Evolutionary conservation across 2,797 vertebrate genomes (phyloP), one percentile per base, ranked within the genome.

Genomic region (Betta splendens): DNA sequence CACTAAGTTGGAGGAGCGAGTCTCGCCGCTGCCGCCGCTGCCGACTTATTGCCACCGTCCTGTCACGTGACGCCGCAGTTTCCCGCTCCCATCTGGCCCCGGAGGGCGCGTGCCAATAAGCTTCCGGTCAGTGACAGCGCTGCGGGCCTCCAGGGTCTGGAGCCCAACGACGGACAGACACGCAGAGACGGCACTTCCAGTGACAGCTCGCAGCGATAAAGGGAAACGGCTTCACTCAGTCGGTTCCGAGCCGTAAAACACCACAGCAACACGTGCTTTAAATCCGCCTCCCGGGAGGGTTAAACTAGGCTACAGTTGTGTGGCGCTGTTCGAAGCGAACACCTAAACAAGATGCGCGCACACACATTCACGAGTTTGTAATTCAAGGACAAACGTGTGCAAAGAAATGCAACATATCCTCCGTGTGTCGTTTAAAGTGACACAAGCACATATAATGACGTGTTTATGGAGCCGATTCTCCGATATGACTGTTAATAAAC

Each of bases 401-500:
- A 44, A 42, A 50, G 6, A 58, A 22, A 60, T 12, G 16, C 36
- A 29, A n/a, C 15, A 20, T 3, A 36, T 5, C 36, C 4, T 17
- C 38, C 21, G 17, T 9, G 12, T 65, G 39, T 66, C 59, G 55
- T 53, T 57, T 61, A 40, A 58, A 60, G 22, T 33, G 23, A 18
- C 22, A 20, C 48, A 21, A 43, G 63, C 40, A 36, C 68, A 65
- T 40, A 64, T 64, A 45, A 55, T 50, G 37, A 23, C 74, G 57
- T 43, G 26, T 15, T 23, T 7, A 45, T 75, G 64, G 39, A 70
- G 47, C 39, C 29, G 28, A 29, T 13, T 13, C 31, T 31, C 13
- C 13, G 31, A 46, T 72, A 31, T 36, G 37, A 42, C 57, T 81
- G 80, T 75, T 71, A 81, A 85, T 79, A 49, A 73, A 72, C 28